phyloP scores from a whole-genome alignment of 92 coral and sea anemone species.

The Parazoanthus darwini region DNA sequence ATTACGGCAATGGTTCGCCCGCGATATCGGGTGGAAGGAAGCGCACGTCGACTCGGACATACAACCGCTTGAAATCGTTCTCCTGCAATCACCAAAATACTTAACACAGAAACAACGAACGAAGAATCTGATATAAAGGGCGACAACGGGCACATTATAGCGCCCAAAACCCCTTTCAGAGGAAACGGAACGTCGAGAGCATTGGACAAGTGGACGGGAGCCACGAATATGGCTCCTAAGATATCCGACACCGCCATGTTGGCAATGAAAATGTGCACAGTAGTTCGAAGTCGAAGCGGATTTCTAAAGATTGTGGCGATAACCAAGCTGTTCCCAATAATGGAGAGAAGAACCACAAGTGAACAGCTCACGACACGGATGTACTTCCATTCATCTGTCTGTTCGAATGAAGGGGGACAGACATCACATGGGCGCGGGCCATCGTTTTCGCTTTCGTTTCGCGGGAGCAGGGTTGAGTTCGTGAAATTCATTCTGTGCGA shows the following conservation, averaged over 20 bases:
- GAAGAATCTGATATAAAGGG: constrained; percentile 19
- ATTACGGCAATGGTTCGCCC: background rate
- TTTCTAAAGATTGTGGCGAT: constrained; percentile 23
- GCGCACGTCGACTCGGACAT: constrained; percentile 9
- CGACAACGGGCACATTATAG: constrained; percentile 15
- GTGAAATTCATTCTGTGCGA: constrained; percentile 6
- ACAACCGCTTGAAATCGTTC: constrained; percentile 28
- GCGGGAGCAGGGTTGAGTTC: constrained; percentile 3
- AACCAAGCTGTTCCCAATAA: constrained; percentile 19
- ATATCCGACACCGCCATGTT: constrained; percentile 36
- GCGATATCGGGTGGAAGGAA: constrained; percentile 20
- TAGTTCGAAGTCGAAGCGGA: constrained; percentile 27
- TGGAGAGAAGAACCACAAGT: constrained; percentile 4
- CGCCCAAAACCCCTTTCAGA: background rate
- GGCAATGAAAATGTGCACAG: constrained; percentile 32
- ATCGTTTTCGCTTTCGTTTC: background rate
- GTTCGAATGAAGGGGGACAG: constrained; percentile 11
- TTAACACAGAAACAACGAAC: constrained; percentile 13
- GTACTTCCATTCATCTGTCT: constrained; percentile 18
- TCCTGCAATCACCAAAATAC: constrained; percentile 34
- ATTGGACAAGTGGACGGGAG: constrained; percentile 7
- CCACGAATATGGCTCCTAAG: constrained; percentile 8
- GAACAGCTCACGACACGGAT: background rate
- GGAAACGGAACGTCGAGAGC: constrained; percentile 17
- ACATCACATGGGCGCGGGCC: background rate